A percentile compares a stretch with the other conserved stretches of the same genome.
Conservation (phyloP, 2,888 invertebrate species). For the Axea sp. region DNA sequence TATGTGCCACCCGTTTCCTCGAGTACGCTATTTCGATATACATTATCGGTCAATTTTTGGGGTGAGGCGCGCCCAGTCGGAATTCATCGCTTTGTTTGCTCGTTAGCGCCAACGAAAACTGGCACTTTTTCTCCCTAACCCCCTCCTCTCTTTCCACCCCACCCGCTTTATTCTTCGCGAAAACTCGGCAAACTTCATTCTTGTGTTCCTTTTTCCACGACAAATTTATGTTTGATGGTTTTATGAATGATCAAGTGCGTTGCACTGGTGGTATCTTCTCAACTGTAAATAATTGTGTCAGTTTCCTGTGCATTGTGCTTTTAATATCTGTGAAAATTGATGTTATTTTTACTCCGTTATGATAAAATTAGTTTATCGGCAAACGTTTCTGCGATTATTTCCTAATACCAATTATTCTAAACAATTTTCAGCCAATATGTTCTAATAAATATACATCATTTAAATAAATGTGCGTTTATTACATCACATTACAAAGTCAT, state of each 20-base stretch:
- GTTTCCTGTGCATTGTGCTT: no score
- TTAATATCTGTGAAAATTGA: no score
- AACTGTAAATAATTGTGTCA: slow-evolving; percentile 7
- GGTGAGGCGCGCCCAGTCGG: slow-evolving; percentile 75
- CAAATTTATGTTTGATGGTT: slow-evolving; percentile 32
- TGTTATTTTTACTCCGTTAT: no score
- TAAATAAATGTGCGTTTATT: no score
- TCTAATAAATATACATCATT: no score
- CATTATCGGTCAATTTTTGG: slow-evolving; percentile 77
- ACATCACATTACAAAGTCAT: no score
- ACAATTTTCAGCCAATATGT: no score
- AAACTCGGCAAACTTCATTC: slow-evolving; percentile 34
- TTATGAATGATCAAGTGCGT: slow-evolving; percentile 13
- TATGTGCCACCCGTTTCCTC: slow-evolving; percentile 70
- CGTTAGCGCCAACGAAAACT: slow-evolving; percentile 50
- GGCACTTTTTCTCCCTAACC: slow-evolving; percentile 60
- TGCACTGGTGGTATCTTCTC: background rate
- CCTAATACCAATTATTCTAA: no score
- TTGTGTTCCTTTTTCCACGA: slow-evolving; percentile 3
- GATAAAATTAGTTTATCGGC: no score
- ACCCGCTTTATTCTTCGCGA: no score
- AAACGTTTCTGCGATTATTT: no score
- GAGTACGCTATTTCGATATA: slow-evolving; percentile 65
- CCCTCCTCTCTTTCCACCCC: no score
- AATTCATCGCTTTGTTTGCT: slow-evolving; percentile 78